Evolutionary conservation across 2,113 vertebrate species (phyloP).

Genomic region (Heloderma charlesbogerti): DNA sequence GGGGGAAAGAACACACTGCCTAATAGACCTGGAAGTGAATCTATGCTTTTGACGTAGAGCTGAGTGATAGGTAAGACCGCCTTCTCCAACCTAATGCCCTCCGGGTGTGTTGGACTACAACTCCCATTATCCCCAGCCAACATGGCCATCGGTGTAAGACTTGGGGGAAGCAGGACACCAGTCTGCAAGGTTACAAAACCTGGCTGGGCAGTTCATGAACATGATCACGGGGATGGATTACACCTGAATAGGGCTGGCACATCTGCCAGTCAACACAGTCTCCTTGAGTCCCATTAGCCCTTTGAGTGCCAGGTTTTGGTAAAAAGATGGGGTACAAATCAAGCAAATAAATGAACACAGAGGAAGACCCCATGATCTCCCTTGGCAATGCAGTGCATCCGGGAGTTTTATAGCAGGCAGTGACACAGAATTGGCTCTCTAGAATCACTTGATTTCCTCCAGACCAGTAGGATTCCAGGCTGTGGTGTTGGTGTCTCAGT

Average conservation of each 20-base stretch:
- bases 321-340: too few species aligned
- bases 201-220: neutral
- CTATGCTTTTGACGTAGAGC: neutral
- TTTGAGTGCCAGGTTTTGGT: too few species aligned
- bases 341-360: neutral
- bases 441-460: neutral
- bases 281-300: too few species aligned
- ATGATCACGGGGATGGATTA: neutral
- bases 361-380: neutral
- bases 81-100: neutral
- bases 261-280: too few species aligned
- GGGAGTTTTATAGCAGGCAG: neutral
- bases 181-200: neutral
- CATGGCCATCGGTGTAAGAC: neutral
- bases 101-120: neutral
- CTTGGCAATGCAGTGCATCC: too few species aligned
- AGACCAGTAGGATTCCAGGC: neutral
- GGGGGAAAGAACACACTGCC: neutral
- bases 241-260: neutral
- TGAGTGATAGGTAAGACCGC: neutral
- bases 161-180: neutral
- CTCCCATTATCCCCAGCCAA: neutral
- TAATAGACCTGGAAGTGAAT: neutral
- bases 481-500: neutral
- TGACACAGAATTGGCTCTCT: neutral